Evolutionary conservation across 2,888 invertebrate genomes (phyloP).

Genomic region (Caenorhabditis imperialis): DNA sequence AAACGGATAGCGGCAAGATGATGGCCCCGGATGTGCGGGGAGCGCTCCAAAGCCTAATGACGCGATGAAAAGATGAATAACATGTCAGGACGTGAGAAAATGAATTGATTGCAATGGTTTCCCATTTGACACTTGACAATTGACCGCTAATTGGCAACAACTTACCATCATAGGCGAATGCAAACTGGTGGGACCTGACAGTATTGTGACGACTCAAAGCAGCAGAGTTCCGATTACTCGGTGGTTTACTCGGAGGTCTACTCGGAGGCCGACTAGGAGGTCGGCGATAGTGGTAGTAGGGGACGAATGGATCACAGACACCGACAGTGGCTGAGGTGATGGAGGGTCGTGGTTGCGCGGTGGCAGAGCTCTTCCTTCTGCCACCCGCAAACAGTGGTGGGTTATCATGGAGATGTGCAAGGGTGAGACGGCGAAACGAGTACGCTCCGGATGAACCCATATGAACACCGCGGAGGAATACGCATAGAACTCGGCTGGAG

Average conservation of each 20-base stretch:
- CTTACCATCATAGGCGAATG: conserved; percentile 45
- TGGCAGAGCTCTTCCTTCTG: conserved; percentile 39
- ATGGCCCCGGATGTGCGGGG: not conserved
- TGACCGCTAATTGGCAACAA: conserved; percentile 13
- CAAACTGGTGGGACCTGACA: conserved; percentile 54
- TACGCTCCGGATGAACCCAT: conserved; percentile 72
- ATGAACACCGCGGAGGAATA: conserved; percentile 38
- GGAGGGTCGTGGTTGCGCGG: conserved; percentile 45
- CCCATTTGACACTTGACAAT: conserved; percentile 7
- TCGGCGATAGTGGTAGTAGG: conserved; percentile 58
- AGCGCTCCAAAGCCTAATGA: conserved; percentile 12
- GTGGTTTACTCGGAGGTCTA: conserved; percentile 60
- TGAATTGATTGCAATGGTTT: conserved; percentile 32
- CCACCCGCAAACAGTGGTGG: conserved; percentile 36
- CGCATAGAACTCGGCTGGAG: too few species aligned
- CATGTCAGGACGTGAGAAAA: conserved; percentile 46
- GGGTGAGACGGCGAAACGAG: conserved; percentile 68
- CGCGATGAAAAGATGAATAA: conserved; percentile 49
- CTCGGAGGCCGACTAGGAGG: conserved; percentile 66
- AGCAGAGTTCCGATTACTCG: conserved; percentile 56
- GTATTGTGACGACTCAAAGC: conserved; percentile 64
- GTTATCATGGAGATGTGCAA: conserved; percentile 53
- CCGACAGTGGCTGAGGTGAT: conserved; percentile 42
- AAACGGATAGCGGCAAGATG: conserved; percentile 18
- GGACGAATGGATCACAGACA: conserved; percentile 44